Evolutionary conservation across 92 coral and sea anemone species (phyloP), one percentile per base, ranked within the genome.

Genomic region (Epizoanthus scotinus): DNA sequence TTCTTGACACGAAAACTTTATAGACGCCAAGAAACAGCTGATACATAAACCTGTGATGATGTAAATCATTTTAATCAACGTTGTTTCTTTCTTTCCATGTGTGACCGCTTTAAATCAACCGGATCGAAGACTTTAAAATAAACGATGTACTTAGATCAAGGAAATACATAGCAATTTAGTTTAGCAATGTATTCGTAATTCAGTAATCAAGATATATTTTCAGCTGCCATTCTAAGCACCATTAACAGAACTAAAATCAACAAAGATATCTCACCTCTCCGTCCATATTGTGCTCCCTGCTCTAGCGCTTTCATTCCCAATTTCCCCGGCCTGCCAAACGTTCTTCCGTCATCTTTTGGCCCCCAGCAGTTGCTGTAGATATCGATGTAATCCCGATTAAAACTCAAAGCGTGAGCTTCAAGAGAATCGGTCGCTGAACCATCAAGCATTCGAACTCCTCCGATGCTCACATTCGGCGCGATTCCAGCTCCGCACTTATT

Each of bases 361-460:
- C 94, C 94, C 94, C 94, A 91, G 5, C 91, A 84, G 27, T 71
- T 86, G 81, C 91, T 87, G 82, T 65, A 91, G 26, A 87, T 85
- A 19, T 91, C 91, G 17, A 82, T 83, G 49, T 90, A 64, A 40
- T 87, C 64, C 14, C 80, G 86, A 0, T 79, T 71, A 14, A 81
- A 54, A 47, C 82, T 77, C 57, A 90, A 73, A 13, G 93, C 90
- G 0, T 40, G 24, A 1, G 73, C 84, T 53, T 90, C 91, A 1
- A 81, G 71, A 13, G 71, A 36, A 34, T 88, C 94, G 5, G 91
- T 90, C 3, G 84, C 94, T 53, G 38, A 58, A 2, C 88, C 90
- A 64, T 95, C 99, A 42, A 95, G 82, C 99, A 95, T 95, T 62
- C 99, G 87, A 21, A 95, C 90, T 0, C 94, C 99, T 1, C 99